These are phyloP conservation scores for Ashinkailepas kermadecensis DNA, from an alignment of 2,888 invertebrate species.

Conservation along the genomic window DNA sequence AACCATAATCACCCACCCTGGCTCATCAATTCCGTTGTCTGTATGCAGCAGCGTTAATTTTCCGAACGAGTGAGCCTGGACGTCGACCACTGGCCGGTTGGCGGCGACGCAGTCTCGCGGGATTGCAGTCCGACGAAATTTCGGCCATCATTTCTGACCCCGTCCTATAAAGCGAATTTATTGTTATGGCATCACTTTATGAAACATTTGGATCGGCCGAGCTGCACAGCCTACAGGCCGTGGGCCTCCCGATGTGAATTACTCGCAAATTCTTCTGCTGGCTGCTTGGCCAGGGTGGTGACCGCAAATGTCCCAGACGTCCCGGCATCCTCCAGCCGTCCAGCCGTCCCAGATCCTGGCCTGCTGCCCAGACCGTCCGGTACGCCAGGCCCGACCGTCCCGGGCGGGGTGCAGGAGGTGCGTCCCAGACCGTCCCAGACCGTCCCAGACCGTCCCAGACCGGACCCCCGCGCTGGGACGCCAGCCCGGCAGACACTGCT, in stretches of 20 bases:
- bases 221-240: not conserved
- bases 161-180: conserved; percentile 21
- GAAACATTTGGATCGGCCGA: conserved; percentile 6
- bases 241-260: conserved; percentile 2
- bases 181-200: conserved; percentile 19
- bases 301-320: too few species aligned
- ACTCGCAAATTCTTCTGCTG: not conserved
- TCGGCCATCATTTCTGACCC: conserved; percentile 11
- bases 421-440: too few species aligned
- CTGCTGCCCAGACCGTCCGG: too few species aligned
- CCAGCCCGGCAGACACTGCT: too few species aligned
- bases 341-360: too few species aligned
- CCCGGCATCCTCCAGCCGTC: too few species aligned
- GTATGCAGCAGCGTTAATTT: conserved; percentile 20
- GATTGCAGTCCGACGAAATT: conserved; percentile 17
- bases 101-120: not conserved
- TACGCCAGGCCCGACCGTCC: too few species aligned
- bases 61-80: conserved; percentile 8
- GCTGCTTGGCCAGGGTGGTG: too few species aligned
- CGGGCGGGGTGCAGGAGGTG: too few species aligned
- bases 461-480: too few species aligned
- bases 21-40: conserved; percentile 7
- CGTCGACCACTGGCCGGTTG: not conserved
- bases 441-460: too few species aligned
- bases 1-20: not conserved